Evolutionary conservation across 2,113 vertebrate genomes (phyloP), one percentile per base, ranked within the genome.

Genomic region (Bujurquina vittata): DNA sequence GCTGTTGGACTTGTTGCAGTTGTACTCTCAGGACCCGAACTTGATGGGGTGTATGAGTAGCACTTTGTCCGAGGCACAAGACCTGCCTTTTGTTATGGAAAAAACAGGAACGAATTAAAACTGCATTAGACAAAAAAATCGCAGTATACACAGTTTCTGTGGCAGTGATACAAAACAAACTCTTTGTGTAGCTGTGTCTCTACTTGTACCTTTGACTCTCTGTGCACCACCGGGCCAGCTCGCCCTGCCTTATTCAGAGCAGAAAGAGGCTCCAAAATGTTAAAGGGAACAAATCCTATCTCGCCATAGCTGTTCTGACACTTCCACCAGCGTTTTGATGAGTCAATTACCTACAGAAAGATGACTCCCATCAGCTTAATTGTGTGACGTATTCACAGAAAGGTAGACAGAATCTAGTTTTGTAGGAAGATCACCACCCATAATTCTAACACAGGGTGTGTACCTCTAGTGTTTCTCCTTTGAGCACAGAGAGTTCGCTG

Each of bases 401-500:
- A 7, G 54, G 26, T 26, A 26, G 26, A 26, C 2, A 26, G 2
- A 72, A 29, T 72, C 33, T 62, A 10, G 11, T 26, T 79, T 4
- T 26, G 33, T 23, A 54, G 11, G 17, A 7, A 23, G 5, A 20
- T 77, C 7, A 5, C 37, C 8, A 63, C 14, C 5, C 7, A 12
- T 61, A 49, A 9, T 22, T 69, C 0, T 60, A 10, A 15, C 17
- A 29, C 3, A 60, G 18, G 29, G 3, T 17, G 7, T 26, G 1
- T 85, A 98, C 97, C 96, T 97, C 94, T 26, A 98, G 46, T 18
- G 92, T 87, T 65, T 97, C 97, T 77, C 92, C 95, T 1, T 96
- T 95, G n/a, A 96, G 91, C 52, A 98, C 96, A 0, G 97, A 97
- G 1, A 98, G 94, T 72, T 98, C 97, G 17, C 93, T 97, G 93